These are phyloP conservation scores for Lycaon pictus DNA, from an alignment of 2,113 vertebrate genomes.

Conservation along the genomic window DNA sequence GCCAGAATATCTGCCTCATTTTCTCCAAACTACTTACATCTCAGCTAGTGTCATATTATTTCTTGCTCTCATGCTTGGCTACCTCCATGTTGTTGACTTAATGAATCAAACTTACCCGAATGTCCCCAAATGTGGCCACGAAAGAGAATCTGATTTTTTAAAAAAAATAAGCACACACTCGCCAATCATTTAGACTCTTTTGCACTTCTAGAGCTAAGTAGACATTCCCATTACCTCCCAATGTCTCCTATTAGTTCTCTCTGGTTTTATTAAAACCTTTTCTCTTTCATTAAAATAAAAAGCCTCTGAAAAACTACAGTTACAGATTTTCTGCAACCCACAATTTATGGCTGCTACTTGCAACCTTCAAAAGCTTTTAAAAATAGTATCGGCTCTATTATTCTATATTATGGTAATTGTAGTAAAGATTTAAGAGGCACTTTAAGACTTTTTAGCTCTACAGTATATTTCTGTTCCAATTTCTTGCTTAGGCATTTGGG, in stretches of 20 bases:
- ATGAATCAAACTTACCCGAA: constrained; percentile 43
- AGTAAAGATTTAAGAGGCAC: constrained; percentile 88
- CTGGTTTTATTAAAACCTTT: constrained; percentile 79
- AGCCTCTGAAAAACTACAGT: constrained; percentile 83
- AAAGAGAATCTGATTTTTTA: constrained; percentile 63
- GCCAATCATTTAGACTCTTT: constrained; percentile 55
- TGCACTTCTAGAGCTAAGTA: constrained; percentile 54
- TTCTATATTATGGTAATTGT: constrained; percentile 89
- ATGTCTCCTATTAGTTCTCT: constrained; percentile 81
- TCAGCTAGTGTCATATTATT: background rate
- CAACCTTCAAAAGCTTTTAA: constrained; percentile 90
- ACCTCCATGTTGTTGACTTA: constrained; percentile 29
- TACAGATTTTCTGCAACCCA: constrained; percentile 84
- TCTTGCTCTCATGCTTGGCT: constrained; percentile 49
- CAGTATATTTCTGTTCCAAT: constrained; percentile 81
- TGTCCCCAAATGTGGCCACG: constrained; percentile 29
- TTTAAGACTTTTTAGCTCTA: constrained; percentile 88
- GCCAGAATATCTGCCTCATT: constrained; percentile 7
- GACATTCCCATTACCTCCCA: constrained; percentile 74
- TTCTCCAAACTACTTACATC: constrained; percentile 52
- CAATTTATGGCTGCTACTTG: constrained; percentile 87
- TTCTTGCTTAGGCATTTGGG: constrained; percentile 82
- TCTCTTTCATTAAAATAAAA: constrained; percentile 87
- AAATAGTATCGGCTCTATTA: constrained; percentile 88
- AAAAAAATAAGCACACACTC: constrained; percentile 16